These are phyloP conservation scores for Drosophila asahinai DNA, from an alignment of 1,140 invertebrate genomes.

Conservation along the genomic window DNA sequence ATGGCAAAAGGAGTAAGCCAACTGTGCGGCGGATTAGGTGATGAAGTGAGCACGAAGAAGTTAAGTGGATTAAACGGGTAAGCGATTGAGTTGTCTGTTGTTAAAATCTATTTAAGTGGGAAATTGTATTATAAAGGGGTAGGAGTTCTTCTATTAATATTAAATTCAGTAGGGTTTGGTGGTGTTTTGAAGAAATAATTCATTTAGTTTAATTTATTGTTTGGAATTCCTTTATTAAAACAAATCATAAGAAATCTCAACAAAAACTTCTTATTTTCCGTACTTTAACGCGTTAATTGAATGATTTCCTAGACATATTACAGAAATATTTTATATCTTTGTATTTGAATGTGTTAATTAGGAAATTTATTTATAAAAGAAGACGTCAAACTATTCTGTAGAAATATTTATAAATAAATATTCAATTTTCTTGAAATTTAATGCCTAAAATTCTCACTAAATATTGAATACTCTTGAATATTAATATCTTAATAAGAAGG, in stretches of 20 bases:
- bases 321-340: no score
- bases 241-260: no score
- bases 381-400: neutral
- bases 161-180: neutral
- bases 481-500: no score
- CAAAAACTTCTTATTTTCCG: no score
- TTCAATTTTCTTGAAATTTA: no score
- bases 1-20: conserved; percentile 2
- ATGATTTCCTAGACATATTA: no score
- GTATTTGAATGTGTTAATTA: neutral
- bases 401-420: no score
- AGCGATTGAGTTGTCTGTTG: neutral
- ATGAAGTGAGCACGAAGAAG: neutral
- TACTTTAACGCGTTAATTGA: no score
- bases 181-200: neutral
- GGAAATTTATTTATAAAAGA: neutral
- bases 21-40: conserved; percentile 10
- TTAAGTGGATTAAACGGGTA: conserved; percentile 13
- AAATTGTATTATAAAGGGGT: no score
- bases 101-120: neutral
- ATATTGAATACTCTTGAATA: no score
- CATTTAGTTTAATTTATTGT: neutral
- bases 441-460: no score
- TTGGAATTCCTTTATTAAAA: neutral
- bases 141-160: neutral